Percentiles rank a stretch among this genome's conserved stretches.
phyloP scores from a whole-genome alignment of 2,797 vertebrate genomes.

The Chelon labrosus region DNA sequence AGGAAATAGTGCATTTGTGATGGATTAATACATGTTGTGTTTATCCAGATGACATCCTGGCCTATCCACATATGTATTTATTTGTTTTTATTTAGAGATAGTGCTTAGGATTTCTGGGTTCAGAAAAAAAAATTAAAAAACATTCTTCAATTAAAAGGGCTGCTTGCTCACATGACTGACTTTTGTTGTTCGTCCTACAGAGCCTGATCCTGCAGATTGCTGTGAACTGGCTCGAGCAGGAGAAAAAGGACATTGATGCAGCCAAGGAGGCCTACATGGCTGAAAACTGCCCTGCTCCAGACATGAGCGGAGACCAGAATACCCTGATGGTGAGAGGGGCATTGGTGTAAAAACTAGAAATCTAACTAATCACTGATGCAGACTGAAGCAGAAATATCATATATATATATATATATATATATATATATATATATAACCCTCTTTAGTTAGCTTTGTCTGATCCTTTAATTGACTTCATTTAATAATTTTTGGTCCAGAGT shows the following conservation, averaged over 20 bases:
- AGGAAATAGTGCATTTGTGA: no score
- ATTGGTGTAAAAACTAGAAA: not conserved
- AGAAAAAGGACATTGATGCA: constrained; percentile 24
- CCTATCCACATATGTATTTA: no score
- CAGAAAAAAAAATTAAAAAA: not conserved
- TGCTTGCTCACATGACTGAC: not conserved
- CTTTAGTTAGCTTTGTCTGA: no score
- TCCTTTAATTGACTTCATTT: no score
- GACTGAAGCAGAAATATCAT: no score
- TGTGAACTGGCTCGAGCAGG: constrained; percentile 65
- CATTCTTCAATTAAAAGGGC: not conserved
- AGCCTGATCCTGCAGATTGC: constrained; percentile 83
- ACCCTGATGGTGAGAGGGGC: constrained; percentile 72
- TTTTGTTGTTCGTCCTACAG: constrained; percentile 70
- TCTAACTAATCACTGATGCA: no score
- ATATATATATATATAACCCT: no score
- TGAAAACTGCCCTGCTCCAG: constrained; percentile 56
- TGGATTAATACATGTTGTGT: no score
- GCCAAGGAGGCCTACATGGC: constrained; percentile 71
- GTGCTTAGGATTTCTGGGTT: not conserved
- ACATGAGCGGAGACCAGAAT: constrained; percentile 48
- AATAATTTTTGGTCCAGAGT: no score
- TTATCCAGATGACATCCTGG: no score
- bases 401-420: no score
- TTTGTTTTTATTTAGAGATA: not conserved